A percentile compares a stretch with the other conserved stretches of the same genome.
Conservation (phyloP, 2,888 invertebrate species). For the Branchellion lobata region DNA sequence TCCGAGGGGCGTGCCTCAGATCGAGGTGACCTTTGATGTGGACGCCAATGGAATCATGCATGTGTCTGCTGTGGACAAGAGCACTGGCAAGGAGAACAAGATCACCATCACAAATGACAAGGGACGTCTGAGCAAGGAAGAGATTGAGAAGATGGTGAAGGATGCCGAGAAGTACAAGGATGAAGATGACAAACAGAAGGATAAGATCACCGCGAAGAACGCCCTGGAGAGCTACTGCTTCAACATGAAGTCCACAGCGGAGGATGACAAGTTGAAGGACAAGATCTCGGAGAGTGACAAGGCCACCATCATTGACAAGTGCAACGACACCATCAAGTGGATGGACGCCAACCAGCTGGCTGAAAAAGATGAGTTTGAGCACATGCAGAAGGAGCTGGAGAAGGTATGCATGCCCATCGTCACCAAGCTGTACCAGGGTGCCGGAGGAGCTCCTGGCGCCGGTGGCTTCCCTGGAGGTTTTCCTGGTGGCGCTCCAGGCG, state of each 20-base stretch:
- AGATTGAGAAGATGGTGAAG: slow-evolving; percentile 87
- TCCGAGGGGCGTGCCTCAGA: slow-evolving; percentile 82
- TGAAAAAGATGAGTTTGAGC: slow-evolving; percentile 89
- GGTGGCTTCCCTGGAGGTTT: slow-evolving; percentile 37
- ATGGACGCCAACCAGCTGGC: slow-evolving; percentile 64
- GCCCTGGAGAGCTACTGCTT: slow-evolving; percentile 81
- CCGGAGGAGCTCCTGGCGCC: slow-evolving; percentile 55
- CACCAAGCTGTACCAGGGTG: slow-evolving; percentile 84
- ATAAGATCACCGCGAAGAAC: slow-evolving; percentile 73
- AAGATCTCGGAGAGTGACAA: slow-evolving; percentile 82
- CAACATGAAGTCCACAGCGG: slow-evolving; percentile 84
- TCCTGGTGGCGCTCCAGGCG: slow-evolving; percentile 50
- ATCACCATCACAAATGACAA: slow-evolving; percentile 76
- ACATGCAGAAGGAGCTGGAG: slow-evolving; percentile 91
- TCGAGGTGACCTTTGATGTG: slow-evolving; percentile 68
- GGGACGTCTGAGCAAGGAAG: slow-evolving; percentile 81
- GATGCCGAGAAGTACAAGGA: slow-evolving; percentile 87
- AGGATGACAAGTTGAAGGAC: slow-evolving; percentile 91
- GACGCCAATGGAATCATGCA: slow-evolving; percentile 84
- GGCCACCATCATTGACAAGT: slow-evolving; percentile 78
- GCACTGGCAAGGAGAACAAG: slow-evolving; percentile 66
- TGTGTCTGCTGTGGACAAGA: slow-evolving; percentile 86
- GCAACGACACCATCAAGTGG: slow-evolving; percentile 70
- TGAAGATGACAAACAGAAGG: slow-evolving; percentile 68
- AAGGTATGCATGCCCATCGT: slow-evolving; percentile 88